Percentiles rank a stretch among this genome's conserved stretches.
Conservation (phyloP, 2,113 vertebrate genomes). For the Apteryx owenii region DNA sequence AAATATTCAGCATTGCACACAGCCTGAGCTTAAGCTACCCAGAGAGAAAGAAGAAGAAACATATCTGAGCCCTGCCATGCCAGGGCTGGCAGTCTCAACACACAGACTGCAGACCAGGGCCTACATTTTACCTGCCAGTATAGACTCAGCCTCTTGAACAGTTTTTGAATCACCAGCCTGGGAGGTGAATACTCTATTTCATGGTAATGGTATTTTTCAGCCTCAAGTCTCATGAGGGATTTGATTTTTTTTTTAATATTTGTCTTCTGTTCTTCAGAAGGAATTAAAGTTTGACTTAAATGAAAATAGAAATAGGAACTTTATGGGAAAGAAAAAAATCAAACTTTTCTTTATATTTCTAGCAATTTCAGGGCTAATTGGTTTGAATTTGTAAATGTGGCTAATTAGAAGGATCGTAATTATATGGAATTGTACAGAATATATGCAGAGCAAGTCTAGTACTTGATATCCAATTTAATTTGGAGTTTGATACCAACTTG, state of each 20-base stretch:
- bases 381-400: conserved; percentile 71
- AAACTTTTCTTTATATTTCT: conserved; percentile 58
- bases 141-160: not conserved
- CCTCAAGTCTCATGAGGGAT: not conserved
- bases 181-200: not conserved
- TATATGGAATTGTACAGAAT: conserved; percentile 40
- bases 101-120: not conserved
- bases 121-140: not conserved
- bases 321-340: conserved; percentile 34
- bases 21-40: not conserved
- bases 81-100: not conserved
- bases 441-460: conserved; percentile 31
- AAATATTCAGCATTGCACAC: not conserved
- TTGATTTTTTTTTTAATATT: not conserved
- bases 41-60: not conserved
- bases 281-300: conserved; percentile 58
- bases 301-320: conserved; percentile 36
- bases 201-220: not conserved
- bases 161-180: not conserved
- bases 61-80: not conserved
- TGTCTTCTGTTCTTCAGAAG: conserved; percentile 35
- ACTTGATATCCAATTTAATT: conserved; percentile 49
- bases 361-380: conserved; percentile 71
- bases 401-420: conserved; percentile 62
- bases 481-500: conserved; percentile 48